Evolutionary conservation across 1,140 invertebrate species (phyloP), one percentile per base, ranked within the genome.

Genomic region (Dryas iulia): DNA sequence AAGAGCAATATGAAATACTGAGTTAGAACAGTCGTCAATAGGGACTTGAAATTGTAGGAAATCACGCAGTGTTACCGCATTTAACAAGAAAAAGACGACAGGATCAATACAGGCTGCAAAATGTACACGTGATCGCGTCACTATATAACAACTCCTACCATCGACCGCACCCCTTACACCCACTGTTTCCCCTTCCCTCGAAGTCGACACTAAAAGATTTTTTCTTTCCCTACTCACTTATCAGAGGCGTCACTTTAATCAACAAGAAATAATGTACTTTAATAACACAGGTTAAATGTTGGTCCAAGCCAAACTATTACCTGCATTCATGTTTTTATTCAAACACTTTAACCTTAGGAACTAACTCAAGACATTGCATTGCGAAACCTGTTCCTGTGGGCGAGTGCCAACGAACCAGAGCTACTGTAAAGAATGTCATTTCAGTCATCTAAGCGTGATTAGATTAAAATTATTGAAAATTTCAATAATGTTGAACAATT

Each of bases 51-150:
- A 73, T 76, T 70, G 72, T 69, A 63, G 69, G 66, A 77, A 84
- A 84, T 87, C 77, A 87, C 79, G 79, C 74, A 81, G 73, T 72
- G 81, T 76, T 76, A 73, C 77, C 80, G 78, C 79, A 82, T 82
- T 82, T 77, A 87, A 83, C 82, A 88, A 86, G 87, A 89, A 90
- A 89, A 89, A 91, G 83, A 87, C 86, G 84, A 88, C 83, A 83
- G 82, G 88, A 91, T 91, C 88, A 89, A 91, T 91, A 91, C 86
- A 81, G 79, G 83, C 87, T 90, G 86, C 88, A 90, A 90, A 90
- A 88, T 91, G 87, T 89, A 91, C 88, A 91, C 87, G 88, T 90
- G 88, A 90, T 89, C 88, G 86, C 82, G 86, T 86, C 86, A 90
- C 88, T 90, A 89, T 87, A 89, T 87, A 90, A 88, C 86, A 82